Evolutionary conservation across 1,140 invertebrate species (phyloP).

Genomic region (Cotesia typhae): DNA sequence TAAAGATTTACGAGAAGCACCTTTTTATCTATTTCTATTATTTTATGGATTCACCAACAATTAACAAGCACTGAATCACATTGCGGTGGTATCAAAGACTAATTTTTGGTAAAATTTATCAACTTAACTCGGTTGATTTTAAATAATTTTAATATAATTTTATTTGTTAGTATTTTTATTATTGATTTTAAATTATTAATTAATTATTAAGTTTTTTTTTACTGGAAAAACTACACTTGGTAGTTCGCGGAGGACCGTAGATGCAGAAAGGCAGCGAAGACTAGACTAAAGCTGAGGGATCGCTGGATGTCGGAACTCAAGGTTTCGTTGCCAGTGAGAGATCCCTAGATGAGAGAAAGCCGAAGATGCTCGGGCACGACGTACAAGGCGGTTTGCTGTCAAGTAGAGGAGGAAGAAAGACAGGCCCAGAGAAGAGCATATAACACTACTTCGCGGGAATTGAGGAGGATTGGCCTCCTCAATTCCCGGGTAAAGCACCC

Average conservation of each 20-base stretch:
- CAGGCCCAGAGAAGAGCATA: background rate
- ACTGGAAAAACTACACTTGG: too few relatives aligned
- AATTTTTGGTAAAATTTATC: background rate
- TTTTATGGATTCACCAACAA: too few relatives aligned
- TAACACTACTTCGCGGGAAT: background rate
- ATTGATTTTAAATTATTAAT: background rate
- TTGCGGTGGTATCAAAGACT: background rate
- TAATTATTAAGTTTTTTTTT: background rate
- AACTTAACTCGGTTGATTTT: background rate
- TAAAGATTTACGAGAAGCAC: conserved; percentile 22
- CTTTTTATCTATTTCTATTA: too few relatives aligned
- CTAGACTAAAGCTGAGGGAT: conserved; percentile 52
- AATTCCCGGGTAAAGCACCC: conserved; percentile 54
- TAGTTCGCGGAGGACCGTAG: too few relatives aligned
- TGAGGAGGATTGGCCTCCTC: conserved; percentile 50
- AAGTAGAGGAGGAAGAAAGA: conserved; percentile 37
- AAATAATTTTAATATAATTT: too few relatives aligned
- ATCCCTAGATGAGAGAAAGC: conserved; percentile 42
- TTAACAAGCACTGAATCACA: too few relatives aligned
- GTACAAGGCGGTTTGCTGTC: too few relatives aligned
- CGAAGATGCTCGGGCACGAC: conserved; percentile 7
- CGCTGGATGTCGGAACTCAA: conserved; percentile 26
- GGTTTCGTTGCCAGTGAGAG: conserved; percentile 33
- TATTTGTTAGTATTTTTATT: too few relatives aligned
- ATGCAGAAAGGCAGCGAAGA: conserved; percentile 51